Evolutionary conservation across 2,797 vertebrate species (phyloP), one percentile per base, ranked within the genome.

Genomic region (Pseudotriccus pelzelni): DNA sequence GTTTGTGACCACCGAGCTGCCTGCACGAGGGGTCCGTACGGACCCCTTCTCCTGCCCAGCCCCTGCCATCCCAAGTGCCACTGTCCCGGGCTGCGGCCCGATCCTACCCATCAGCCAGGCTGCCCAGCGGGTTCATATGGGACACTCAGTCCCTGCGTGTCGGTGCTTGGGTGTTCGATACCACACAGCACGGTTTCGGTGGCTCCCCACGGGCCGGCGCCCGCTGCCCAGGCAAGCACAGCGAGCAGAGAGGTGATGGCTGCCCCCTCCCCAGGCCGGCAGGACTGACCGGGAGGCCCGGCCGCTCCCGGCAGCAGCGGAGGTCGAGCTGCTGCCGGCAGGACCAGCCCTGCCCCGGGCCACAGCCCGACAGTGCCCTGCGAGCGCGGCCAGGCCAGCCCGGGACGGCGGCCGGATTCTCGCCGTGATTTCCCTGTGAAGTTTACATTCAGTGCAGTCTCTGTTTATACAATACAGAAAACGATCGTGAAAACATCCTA

Each of bases 381-480:
- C 6, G 7, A 76, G 19, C 1, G 22, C 14, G n/a, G 39, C n/a
- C 64, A 34, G 12, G 46, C n/a, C 30, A 41, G 52, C 37, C 34
- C 20, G 27, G 10, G 23, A 9, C 30, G 10, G 37, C 22, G 14
- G 34, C 22, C 2, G 44, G 12, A 12, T 37, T 50, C 13, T 46
- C 34, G 15, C 59, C 22, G 9, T 11, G 14, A 6, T 59, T 43
- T 44, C 55, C 30, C 18, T 16, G 69, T 12, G 24, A 74, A 74
- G 70, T 92, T 93, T 87, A 77, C 72, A 25, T 76, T 92, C 81
- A 43, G 44, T 14, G 81, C 41, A 47, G 70, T 41, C 55, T 49
- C 64, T 67, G 82, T 95, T 96, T 95, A 93, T 80, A 92, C 95
- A 95, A 87, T 37, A 92, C 50, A 69, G 73, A 93, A 59, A 91